Percentiles rank a stretch among this genome's conserved stretches.
These are phyloP conservation scores for Astyanax mexicanus DNA, from an alignment of 2,797 vertebrate genomes.

Conservation along the genomic window DNA sequence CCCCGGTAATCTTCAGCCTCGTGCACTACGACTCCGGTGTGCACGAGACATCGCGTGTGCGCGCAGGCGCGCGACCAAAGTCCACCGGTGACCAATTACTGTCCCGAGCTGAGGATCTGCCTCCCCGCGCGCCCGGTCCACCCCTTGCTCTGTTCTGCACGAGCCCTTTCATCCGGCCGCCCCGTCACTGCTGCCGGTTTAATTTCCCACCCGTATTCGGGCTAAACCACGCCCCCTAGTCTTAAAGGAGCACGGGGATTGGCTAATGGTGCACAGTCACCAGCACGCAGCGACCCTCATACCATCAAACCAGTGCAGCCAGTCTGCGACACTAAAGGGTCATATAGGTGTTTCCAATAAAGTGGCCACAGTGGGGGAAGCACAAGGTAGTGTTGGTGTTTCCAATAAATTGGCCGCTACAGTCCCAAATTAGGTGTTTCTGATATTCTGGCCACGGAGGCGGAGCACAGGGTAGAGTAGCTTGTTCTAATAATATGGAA, in stretches of 20 bases:
- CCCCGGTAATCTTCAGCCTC: constrained; percentile 68
- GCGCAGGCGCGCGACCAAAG: neutral
- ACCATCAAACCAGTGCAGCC: too few species aligned
- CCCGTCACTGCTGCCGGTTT: too few species aligned
- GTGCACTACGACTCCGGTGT: neutral
- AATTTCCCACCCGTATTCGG: neutral
- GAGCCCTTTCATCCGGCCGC: neutral
- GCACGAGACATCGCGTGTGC: neutral
- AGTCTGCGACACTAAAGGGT: too few species aligned
- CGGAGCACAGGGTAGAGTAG: too few species aligned
- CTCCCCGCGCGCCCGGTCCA: constrained; percentile 49
- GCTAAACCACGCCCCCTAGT: neutral
- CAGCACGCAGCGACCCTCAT: neutral
- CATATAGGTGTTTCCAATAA: neutral
- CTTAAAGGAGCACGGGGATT: too few species aligned
- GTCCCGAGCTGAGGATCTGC: constrained; percentile 64
- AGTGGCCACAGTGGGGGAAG: too few species aligned
- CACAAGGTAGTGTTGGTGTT: too few species aligned
- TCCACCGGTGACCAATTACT: constrained; percentile 69
- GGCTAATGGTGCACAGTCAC: too few species aligned
- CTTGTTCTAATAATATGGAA: too few species aligned
- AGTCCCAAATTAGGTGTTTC: too few species aligned
- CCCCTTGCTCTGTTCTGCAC: constrained; percentile 3
- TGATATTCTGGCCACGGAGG: too few species aligned
- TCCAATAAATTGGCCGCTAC: neutral